Conservation (phyloP, 2,888 invertebrate genomes). For the Phyllotreta cruciferae region DNA sequence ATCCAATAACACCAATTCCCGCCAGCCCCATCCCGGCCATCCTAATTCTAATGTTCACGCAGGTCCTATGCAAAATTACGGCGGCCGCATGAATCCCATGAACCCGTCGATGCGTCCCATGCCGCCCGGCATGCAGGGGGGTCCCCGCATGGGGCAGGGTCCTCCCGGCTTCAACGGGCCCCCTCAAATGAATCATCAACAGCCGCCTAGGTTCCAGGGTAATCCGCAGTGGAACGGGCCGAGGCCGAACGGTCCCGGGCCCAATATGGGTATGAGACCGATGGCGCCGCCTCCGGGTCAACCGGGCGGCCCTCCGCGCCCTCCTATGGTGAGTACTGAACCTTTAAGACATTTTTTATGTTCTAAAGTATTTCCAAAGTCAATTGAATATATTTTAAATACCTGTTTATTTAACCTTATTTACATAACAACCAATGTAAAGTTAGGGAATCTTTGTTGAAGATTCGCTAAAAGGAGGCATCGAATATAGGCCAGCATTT, state of each 20-base stretch:
- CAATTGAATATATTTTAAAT: too few relatives aligned
- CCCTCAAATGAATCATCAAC: constrained; percentile 60
- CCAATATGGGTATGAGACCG: constrained; percentile 61
- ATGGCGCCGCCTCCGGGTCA: constrained; percentile 66
- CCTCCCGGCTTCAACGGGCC: constrained; percentile 68
- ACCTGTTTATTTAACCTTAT: too few relatives aligned
- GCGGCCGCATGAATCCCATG: constrained; percentile 59
- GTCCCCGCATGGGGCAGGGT: constrained; percentile 64
- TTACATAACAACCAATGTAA: too few relatives aligned
- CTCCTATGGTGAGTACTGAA: constrained; percentile 64
- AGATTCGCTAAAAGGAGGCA: too few relatives aligned
- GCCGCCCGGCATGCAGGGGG: constrained; percentile 67
- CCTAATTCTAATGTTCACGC: constrained; percentile 66
- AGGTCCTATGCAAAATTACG: constrained; percentile 66
- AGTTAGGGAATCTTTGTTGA: too few relatives aligned
- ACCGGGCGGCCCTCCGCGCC: constrained; percentile 66
- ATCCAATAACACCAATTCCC: constrained; percentile 68
- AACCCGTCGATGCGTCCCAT: constrained; percentile 59
- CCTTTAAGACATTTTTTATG: too few relatives aligned
- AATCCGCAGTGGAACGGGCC: constrained; percentile 66
- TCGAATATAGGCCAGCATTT: too few relatives aligned
- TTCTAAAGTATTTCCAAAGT: too few relatives aligned
- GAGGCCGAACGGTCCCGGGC: constrained; percentile 64
- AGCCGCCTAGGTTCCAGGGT: constrained; percentile 66
- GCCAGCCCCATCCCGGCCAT: constrained; percentile 69